Base-by-base conservation (phyloP, 1,140 invertebrate genomes). In the Pseudobourletiella spinata region DNA sequence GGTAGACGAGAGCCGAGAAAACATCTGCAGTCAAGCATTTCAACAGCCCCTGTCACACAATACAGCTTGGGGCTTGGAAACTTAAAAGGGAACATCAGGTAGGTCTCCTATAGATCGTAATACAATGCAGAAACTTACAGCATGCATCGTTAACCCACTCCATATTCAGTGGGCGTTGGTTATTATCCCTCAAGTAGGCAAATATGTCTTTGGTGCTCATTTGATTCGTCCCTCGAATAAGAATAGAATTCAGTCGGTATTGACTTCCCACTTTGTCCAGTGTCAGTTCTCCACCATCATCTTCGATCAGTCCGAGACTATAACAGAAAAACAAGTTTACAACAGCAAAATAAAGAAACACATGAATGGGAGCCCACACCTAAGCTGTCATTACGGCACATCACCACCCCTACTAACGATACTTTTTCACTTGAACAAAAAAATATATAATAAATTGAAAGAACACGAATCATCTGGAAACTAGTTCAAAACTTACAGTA, bases 81-180 rank as follows among this genome's bases (percentile, higher is more conserved):
- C n/a, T n/a, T n/a, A n/a, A n/a, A n/a, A n/a, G n/a, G n/a, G n/a
- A n/a, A n/a, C n/a, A n/a, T n/a, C n/a, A n/a, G n/a, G n/a, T n/a
- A n/a, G n/a, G n/a, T n/a, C n/a, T n/a, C n/a, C n/a, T n/a, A n/a
- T n/a, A n/a, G n/a, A n/a, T n/a, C n/a, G n/a, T n/a, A n/a, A n/a
- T n/a, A n/a, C n/a, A n/a, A n/a, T n/a, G n/a, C n/a, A 50, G n/a
- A 24, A 30, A 74, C 78, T 75, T 78, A 85, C 87, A 90, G 61
- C 85, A 85, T 57, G 79, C 75, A 73, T 88, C 83, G 79, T 87
- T 85, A 58, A 90, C 83, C 86, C 87, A 89, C 75, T 91, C 88
- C 42, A 91, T 79, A 1, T 81, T 80, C 3, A 81, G 76, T 35
- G 88, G 86, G 8, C 44, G 25, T 2, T 56, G 57, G 57, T 80